phyloP scores from a whole-genome alignment of 1,140 invertebrate genomes.

The Drusus annulatus region DNA sequence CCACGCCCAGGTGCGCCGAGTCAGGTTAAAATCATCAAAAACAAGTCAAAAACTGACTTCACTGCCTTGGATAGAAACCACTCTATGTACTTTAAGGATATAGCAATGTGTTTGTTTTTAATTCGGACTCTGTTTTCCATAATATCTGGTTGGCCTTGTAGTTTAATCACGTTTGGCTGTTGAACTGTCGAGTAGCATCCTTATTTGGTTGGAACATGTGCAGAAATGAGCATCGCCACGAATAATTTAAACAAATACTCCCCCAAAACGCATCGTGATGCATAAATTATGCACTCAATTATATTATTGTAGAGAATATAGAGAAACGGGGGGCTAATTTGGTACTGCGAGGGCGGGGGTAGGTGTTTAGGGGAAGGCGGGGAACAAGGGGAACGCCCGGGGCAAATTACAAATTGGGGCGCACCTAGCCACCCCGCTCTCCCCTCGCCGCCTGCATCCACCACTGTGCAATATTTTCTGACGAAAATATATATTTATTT shows the following conservation, averaged over 20 bases:
- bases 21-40: too few species aligned
- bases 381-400: conserved; percentile 37
- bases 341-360: conserved; percentile 34
- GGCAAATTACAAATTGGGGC: conserved; percentile 56
- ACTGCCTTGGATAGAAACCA: too few species aligned
- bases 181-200: conserved; percentile 7
- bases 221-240: conserved; percentile 34
- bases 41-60: too few species aligned
- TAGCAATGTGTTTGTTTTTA: too few species aligned
- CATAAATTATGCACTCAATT: conserved; percentile 57
- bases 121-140: too few species aligned
- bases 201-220: conserved; percentile 34
- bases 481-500: conserved; percentile 43
- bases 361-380: conserved; percentile 17
- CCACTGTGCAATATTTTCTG: conserved; percentile 36
- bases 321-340: conserved; percentile 40
- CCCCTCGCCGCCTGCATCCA: conserved; percentile 7
- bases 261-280: conserved; percentile 36
- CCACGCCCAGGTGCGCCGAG: too few species aligned
- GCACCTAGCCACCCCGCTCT: conserved; percentile 12
- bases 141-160: too few species aligned
- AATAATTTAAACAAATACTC: conserved; percentile 49
- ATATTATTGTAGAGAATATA: conserved; percentile 52
- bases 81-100: too few species aligned
- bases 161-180: not conserved